Evolutionary conservation across 2,113 vertebrate species (phyloP).

Genomic region (Cyprinodon variegatus): DNA sequence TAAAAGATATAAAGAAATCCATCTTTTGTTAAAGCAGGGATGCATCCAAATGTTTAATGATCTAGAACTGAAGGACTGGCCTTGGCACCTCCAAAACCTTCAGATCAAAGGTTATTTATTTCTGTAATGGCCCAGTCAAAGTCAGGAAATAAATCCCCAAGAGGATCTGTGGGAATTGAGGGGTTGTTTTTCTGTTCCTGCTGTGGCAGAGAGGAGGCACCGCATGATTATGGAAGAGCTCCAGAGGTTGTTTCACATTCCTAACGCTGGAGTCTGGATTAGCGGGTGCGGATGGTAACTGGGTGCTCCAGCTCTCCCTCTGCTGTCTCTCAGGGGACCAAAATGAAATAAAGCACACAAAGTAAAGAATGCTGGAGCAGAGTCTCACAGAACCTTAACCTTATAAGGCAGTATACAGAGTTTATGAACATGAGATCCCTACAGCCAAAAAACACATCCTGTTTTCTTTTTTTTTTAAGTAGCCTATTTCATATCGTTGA

Average conservation of each 20-base stretch:
- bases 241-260: constrained; percentile 70
- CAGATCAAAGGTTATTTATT: background rate
- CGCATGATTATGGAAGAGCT: constrained; percentile 52
- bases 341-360: background rate
- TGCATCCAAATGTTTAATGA: too few relatives aligned
- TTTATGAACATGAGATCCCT: background rate
- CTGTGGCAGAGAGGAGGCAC: constrained; percentile 33
- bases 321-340: constrained; percentile 49
- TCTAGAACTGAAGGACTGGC: too few relatives aligned
- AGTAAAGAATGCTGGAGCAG: background rate
- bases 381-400: background rate
- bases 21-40: too few relatives aligned
- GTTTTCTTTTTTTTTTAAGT: background rate
- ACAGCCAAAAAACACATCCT: background rate
- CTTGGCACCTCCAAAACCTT: background rate
- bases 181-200: constrained; percentile 1
- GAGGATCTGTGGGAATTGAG: background rate
- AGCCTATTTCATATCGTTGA: too few relatives aligned
- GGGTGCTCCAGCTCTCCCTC: constrained; percentile 59
- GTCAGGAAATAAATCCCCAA: background rate
- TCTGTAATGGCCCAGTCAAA: background rate
- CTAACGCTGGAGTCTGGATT: constrained; percentile 76
- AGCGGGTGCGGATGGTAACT: constrained; percentile 79
- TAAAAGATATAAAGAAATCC: too few relatives aligned
- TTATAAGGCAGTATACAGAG: background rate